Conservation (phyloP, 2,113 vertebrate genomes). For the Canis aureus region DNA sequence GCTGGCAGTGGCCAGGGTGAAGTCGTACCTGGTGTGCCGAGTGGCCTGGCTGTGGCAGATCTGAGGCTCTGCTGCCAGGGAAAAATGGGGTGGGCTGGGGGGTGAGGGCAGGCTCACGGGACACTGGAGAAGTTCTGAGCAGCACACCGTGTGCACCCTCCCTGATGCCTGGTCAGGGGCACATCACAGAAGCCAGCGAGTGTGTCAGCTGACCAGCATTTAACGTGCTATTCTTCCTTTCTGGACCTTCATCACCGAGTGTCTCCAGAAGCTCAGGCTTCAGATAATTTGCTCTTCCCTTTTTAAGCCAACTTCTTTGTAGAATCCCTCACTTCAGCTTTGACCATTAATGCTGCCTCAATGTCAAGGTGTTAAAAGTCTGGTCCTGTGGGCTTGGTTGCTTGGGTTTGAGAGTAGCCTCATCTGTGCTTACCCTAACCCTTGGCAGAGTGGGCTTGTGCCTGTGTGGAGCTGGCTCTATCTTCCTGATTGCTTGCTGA, state of each 20-base stretch:
- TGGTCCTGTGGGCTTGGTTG: background rate
- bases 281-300: background rate
- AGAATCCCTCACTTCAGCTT: background rate
- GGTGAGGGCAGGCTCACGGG: background rate
- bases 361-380: background rate
- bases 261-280: background rate
- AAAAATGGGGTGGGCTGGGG: background rate
- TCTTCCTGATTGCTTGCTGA: background rate
- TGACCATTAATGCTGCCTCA: background rate
- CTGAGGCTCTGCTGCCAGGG: background rate
- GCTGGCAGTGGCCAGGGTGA: background rate
- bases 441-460: background rate
- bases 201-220: no score
- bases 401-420: background rate
- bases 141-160: background rate
- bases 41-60: background rate
- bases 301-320: background rate
- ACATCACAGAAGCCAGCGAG: background rate
- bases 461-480: background rate
- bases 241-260: background rate
- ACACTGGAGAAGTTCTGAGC: background rate
- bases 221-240: background rate
- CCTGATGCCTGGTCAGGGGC: background rate
- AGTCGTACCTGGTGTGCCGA: accelerated
- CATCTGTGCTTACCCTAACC: background rate